These are phyloP conservation scores for Theretra japonica DNA, from an alignment of 2,888 invertebrate species.

Conservation along the genomic window DNA sequence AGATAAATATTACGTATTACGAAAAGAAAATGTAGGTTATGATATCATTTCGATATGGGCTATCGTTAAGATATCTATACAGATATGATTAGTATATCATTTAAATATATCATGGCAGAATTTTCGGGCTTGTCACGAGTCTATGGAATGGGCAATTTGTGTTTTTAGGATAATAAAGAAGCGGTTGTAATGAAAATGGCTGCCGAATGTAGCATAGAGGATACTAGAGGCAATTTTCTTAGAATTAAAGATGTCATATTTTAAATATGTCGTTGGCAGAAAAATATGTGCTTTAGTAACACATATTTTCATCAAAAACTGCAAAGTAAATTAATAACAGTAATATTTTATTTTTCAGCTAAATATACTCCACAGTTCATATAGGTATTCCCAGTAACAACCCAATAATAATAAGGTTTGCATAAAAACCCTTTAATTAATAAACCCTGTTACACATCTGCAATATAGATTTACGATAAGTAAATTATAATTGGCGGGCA, in stretches of 20 bases:
- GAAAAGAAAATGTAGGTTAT: slow-evolving; percentile 28
- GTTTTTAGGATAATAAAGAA: background rate
- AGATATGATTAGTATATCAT: background rate
- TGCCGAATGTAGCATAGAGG: too few relatives aligned
- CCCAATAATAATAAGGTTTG: background rate
- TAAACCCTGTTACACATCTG: background rate
- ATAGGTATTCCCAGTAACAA: background rate
- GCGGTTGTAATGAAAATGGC: too few relatives aligned
- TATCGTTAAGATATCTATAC: slow-evolving; percentile 17
- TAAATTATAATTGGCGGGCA: background rate
- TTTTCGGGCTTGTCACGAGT: background rate
- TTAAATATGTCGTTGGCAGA: too few relatives aligned
- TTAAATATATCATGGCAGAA: background rate
- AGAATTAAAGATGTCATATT: too few relatives aligned
- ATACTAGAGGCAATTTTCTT: too few relatives aligned
- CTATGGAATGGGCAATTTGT: background rate
- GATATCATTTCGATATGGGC: slow-evolving; percentile 16
- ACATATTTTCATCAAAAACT: too few relatives aligned
- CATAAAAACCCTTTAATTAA: background rate
- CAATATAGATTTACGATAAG: background rate
- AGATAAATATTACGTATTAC: slow-evolving; percentile 31
- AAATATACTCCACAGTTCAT: too few relatives aligned
- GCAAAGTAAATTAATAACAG: too few relatives aligned
- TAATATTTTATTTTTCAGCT: too few relatives aligned
- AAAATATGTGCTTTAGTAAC: too few relatives aligned